Evolutionary conservation across 2,888 invertebrate genomes (phyloP).

Genomic region (Galeopsomyia nigrocyanea): DNA sequence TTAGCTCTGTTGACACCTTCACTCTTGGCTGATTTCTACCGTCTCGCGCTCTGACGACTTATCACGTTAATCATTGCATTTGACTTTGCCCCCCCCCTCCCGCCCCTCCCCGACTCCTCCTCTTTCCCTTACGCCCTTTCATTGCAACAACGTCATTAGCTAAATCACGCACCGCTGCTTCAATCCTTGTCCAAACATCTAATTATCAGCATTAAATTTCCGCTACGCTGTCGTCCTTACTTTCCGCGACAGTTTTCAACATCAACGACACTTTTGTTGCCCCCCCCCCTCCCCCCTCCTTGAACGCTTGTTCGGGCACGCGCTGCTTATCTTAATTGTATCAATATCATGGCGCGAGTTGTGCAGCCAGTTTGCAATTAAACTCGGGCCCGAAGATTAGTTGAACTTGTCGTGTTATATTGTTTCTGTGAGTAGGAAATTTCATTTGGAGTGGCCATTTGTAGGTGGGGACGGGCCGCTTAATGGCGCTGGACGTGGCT

Average conservation of each 20-base stretch:
- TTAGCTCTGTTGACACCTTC: slow-evolving; percentile 36
- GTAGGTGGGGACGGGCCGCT: slow-evolving; percentile 12
- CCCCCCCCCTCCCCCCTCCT: no score
- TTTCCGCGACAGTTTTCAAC: no score
- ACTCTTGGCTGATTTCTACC: slow-evolving; percentile 23
- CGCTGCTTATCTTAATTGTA: no score
- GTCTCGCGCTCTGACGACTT: not conserved
- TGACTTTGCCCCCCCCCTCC: not conserved
- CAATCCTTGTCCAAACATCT: no score
- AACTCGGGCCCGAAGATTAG: no score
- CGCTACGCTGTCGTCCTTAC: no score
- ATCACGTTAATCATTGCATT: slow-evolving; percentile 26
- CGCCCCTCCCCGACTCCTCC: no score
- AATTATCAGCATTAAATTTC: no score
- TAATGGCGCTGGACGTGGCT: slow-evolving; percentile 24
- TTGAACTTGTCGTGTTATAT: not conserved
- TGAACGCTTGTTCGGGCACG: no score
- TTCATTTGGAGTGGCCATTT: slow-evolving; percentile 32
- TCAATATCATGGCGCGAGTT: no score
- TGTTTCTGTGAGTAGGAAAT: slow-evolving; percentile 14
- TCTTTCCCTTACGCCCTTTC: not conserved
- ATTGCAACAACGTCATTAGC: slow-evolving; percentile 16
- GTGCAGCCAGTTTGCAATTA: no score
- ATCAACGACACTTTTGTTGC: no score
- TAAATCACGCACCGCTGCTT: not conserved